phyloP scores from a whole-genome alignment of 2,113 vertebrate species.

The Mesembrinibis cayennensis region DNA sequence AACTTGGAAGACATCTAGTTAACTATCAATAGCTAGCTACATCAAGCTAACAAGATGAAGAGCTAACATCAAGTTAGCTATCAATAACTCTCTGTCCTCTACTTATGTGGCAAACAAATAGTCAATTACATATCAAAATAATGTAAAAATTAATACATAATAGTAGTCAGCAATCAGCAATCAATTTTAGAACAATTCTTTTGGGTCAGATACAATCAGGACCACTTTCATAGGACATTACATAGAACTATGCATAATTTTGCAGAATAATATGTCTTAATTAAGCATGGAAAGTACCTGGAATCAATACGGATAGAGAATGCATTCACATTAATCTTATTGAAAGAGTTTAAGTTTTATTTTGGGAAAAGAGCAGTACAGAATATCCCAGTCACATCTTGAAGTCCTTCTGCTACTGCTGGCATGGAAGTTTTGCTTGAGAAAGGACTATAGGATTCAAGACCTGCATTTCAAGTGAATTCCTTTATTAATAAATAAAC shows the following conservation, averaged over 20 bases:
- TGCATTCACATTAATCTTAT: constrained; percentile 4
- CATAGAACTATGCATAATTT: background rate
- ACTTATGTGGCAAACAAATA: background rate
- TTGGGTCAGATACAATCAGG: background rate
- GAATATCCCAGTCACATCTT: background rate
- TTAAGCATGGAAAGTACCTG: constrained; percentile 1
- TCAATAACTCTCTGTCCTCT: background rate
- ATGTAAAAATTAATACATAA: background rate
- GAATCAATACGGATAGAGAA: background rate
- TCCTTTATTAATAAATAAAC: background rate
- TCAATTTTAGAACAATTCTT: background rate
- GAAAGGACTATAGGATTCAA: background rate
- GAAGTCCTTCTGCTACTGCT: background rate
- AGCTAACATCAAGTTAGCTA: background rate
- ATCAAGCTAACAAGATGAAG: too few species aligned
- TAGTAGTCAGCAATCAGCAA: background rate
- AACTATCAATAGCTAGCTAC: background rate
- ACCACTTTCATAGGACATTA: background rate
- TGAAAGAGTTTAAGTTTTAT: background rate
- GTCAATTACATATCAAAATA: background rate
- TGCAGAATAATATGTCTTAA: constrained; percentile 5
- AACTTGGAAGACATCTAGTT: background rate
- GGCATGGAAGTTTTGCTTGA: background rate
- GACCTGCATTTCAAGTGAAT: background rate
- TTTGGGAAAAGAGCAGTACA: background rate